These are phyloP conservation scores for Terrapene triunguis DNA, from an alignment of 2,113 vertebrate species.

Conservation along the genomic window DNA sequence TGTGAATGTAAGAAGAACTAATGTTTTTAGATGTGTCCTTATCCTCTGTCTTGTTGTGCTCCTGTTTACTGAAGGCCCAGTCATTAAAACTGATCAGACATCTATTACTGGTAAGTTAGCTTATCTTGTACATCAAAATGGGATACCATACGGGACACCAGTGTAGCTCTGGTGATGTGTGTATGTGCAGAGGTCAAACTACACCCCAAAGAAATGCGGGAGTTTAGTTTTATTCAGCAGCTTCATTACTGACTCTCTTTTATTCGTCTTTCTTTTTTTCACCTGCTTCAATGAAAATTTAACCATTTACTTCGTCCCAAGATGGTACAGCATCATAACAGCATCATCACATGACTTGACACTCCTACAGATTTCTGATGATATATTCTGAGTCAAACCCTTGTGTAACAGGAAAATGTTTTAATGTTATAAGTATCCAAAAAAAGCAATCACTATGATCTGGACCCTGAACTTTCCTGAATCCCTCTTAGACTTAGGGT, in stretches of 20 bases:
- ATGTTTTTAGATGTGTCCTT: background rate
- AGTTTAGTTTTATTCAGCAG: background rate
- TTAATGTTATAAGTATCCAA: background rate
- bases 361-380: background rate
- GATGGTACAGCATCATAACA: rapidly evolving
- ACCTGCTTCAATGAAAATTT: background rate
- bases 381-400: background rate
- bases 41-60: background rate
- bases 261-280: background rate
- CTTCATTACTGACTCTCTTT: background rate
- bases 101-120: background rate
- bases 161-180: background rate
- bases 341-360: background rate
- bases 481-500: background rate
- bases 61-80: background rate
- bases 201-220: background rate
- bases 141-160: background rate
- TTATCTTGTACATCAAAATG: background rate
- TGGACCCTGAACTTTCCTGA: background rate
- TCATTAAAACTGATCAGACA: background rate
- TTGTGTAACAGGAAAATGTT: background rate
- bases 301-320: background rate
- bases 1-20: background rate
- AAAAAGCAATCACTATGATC: background rate
- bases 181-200: background rate